Percentiles rank a stretch among this genome's conserved stretches.
Conservation (phyloP, 2,797 vertebrate species). For the Sciaenops ocellatus region DNA sequence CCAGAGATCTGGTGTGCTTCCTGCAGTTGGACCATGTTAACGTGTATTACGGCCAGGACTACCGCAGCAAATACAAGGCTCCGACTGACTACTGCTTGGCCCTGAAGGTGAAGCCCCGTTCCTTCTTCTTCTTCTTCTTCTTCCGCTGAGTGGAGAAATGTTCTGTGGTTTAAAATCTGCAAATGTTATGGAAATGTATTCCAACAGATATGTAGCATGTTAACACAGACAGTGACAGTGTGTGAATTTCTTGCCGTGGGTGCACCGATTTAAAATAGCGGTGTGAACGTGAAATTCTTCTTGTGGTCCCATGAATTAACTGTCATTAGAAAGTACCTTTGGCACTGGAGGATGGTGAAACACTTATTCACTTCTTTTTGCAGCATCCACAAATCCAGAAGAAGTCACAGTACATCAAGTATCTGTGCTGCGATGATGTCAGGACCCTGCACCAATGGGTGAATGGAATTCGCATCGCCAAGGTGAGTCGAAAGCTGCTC, state of each 20-base stretch:
- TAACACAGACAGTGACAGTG: background rate
- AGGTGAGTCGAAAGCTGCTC: conserved; percentile 81
- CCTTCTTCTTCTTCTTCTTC: too few relatives aligned
- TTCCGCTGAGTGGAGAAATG: background rate
- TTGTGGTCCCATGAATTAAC: background rate
- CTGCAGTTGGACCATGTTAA: conserved; percentile 97
- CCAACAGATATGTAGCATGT: background rate
- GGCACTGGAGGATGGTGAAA: background rate
- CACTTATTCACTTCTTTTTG: conserved; percentile 15
- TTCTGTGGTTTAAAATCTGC: background rate
- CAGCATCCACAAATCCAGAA: conserved; percentile 99
- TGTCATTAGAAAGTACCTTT: background rate
- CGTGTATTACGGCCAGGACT: conserved; percentile 97
- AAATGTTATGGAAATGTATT: background rate
- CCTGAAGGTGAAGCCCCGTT: conserved; percentile 88
- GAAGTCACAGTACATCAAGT: conserved; percentile 99
- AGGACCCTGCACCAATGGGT: conserved; percentile 98
- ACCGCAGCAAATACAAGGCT: conserved; percentile 97
- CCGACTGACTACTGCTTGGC: conserved; percentile 97
- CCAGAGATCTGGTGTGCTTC: conserved; percentile 96
- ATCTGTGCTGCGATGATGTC: conserved; percentile 96
- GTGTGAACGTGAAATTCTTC: background rate
- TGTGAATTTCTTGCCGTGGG: background rate
- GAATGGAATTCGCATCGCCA: conserved; percentile 96
- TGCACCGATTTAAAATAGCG: background rate